Evolutionary conservation across 2,113 vertebrate genomes (phyloP).

Genomic region (Corapipo altera): DNA sequence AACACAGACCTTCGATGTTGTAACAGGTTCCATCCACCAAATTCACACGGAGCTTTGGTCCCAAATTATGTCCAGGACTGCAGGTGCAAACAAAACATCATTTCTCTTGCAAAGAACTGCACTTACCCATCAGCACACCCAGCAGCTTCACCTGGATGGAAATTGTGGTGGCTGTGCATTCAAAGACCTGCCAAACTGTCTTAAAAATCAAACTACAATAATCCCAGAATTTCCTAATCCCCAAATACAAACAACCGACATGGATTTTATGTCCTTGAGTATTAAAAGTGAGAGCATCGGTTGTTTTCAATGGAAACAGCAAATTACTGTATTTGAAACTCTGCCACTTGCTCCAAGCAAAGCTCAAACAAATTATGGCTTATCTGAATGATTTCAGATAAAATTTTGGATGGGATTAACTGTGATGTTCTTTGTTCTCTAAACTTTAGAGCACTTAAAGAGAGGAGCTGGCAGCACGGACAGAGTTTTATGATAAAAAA

Average conservation of each 20-base stretch:
- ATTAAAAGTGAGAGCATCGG: constrained; percentile 30
- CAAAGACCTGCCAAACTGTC: neutral
- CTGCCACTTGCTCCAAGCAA: constrained; percentile 47
- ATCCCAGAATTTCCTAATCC: constrained; percentile 20
- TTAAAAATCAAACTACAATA: constrained; percentile 35
- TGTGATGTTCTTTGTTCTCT: constrained; percentile 61
- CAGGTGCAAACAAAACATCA: neutral
- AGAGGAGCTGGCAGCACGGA: constrained; percentile 61
- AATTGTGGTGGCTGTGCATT: neutral
- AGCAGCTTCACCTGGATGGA: neutral
- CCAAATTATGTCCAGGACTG: neutral
- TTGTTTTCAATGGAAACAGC: constrained; percentile 51
- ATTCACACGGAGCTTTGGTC: neutral
- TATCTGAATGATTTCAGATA: constrained; percentile 70
- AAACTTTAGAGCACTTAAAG: constrained; percentile 54
- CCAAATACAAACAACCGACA: constrained; percentile 50
- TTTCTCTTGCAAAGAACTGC: neutral
- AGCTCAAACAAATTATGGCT: constrained; percentile 52
- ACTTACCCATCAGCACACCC: neutral
- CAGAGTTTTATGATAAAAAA: constrained; percentile 62
- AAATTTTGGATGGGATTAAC: constrained; percentile 58
- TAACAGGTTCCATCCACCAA: neutral
- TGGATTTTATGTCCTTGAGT: constrained; percentile 7
- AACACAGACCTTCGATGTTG: neutral
- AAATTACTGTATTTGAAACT: constrained; percentile 51